Conservation (phyloP, 2,113 vertebrate species). For the Tragelaphus scriptus region DNA sequence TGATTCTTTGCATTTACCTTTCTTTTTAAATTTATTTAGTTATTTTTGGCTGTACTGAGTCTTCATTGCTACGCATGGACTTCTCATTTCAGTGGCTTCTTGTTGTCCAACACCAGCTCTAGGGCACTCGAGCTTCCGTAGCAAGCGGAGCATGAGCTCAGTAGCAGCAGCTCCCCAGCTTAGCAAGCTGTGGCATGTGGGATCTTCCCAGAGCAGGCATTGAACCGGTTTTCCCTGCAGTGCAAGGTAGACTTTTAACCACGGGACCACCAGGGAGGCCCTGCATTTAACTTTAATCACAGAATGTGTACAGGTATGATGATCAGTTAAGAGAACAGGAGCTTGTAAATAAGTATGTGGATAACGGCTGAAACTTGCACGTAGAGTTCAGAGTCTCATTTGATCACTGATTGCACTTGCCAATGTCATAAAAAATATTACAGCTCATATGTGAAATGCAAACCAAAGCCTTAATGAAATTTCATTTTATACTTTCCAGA, state of each 20-base stretch:
- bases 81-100: neutral
- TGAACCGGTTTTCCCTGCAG: neutral
- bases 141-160: neutral
- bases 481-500: neutral
- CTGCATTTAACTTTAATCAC: conserved; percentile 11
- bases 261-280: neutral
- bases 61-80: neutral
- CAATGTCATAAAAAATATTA: neutral
- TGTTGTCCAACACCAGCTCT: neutral
- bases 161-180: neutral
- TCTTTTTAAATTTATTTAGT: neutral
- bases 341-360: neutral
- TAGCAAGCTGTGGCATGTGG: neutral
- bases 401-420: neutral
- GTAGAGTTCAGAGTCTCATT: conserved; percentile 27
- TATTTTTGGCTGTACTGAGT: neutral
- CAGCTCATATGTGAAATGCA: neutral
- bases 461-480: conserved; percentile 8
- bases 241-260: neutral
- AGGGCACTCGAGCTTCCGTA: neutral
- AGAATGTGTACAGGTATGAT: neutral
- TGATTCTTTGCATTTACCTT: conserved; percentile 28
- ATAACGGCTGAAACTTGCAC: neutral
- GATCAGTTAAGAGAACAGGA: neutral
- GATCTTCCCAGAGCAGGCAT: neutral